Evolutionary conservation across 2,113 vertebrate species (phyloP), one percentile per base, ranked within the genome.

Genomic region (Paralichthys olivaceus): DNA sequence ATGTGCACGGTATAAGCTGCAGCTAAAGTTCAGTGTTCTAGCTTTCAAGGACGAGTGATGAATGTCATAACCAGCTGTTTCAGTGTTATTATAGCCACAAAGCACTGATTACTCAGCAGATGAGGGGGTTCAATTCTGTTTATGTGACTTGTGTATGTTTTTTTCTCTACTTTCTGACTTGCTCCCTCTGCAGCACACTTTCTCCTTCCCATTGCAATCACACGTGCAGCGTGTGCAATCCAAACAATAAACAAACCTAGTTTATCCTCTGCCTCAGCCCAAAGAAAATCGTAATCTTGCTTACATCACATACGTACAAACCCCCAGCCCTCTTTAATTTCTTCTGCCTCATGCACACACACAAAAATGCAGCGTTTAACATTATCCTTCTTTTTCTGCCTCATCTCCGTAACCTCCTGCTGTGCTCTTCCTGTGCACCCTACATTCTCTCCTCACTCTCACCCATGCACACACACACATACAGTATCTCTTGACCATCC

Each of bases 381-480:
- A 51, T 55, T 19, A 60, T 57, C n/a, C 59, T 4, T 59, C 4
- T 28, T 68, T 68, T 63, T 45, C 7, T 57, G 45, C 45, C 45
- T 80, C 20, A 45, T 45, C n/a, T 67, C 34, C 34, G 13, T 11
- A 7, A 9, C n/a, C 37, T 17, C 49, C 60, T 69, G 57, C 73
- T 72, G 68, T 56, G 76, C 58, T 58, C 40, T 69, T 81, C 28
- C 68, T 77, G 20, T 45, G 53, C 47, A 19, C 59, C 34, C 26
- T 72, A 1, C 58, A 26, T 78, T 32, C 13, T 67, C 3, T 32
- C 7, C 9, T 56, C 51, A 47, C 72, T 34, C 17, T 65, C 64
- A 15, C 49, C 0, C 49, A 26, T 28, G 13, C 51, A 34, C n/a
- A n/a, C n/a, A n/a, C n/a, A n/a, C n/a, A n/a, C n/a, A n/a, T n/a